Evolutionary conservation across 2,113 vertebrate genomes (phyloP).

Genomic region (Rhizomys pruinosus): DNA sequence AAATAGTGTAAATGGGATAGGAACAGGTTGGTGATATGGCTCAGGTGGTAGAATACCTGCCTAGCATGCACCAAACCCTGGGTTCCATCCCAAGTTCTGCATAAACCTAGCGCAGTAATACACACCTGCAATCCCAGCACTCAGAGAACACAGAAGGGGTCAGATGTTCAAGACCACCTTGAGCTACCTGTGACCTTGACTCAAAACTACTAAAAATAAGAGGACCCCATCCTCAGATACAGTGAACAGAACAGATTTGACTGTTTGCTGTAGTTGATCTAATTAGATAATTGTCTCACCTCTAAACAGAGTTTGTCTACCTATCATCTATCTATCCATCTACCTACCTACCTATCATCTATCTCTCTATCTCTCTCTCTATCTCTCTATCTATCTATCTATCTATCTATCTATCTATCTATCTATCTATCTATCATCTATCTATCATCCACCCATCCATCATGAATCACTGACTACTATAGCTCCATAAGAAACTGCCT

Average conservation of each 20-base stretch:
- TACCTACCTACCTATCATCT: background rate
- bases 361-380: background rate
- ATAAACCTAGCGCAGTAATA: too few relatives aligned
- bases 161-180: background rate
- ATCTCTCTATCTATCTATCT: background rate
- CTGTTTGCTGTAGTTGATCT: background rate
- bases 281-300: background rate
- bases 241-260: background rate
- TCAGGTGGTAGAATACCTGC: background rate
- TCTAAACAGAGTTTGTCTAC: background rate
- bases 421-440: background rate
- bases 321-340: background rate
- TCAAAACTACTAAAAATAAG: background rate
- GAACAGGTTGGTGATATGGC: background rate
- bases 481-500: background rate
- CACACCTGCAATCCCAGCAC: background rate
- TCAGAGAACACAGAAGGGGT: rapidly evolving
- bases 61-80: background rate
- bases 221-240: background rate
- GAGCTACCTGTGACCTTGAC: background rate
- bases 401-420: background rate
- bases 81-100: background rate
- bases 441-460: background rate
- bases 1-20: background rate
- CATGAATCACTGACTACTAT: background rate